phyloP scores from a whole-genome alignment of 1,140 invertebrate species.

The Lordiphosa mommai region DNA sequence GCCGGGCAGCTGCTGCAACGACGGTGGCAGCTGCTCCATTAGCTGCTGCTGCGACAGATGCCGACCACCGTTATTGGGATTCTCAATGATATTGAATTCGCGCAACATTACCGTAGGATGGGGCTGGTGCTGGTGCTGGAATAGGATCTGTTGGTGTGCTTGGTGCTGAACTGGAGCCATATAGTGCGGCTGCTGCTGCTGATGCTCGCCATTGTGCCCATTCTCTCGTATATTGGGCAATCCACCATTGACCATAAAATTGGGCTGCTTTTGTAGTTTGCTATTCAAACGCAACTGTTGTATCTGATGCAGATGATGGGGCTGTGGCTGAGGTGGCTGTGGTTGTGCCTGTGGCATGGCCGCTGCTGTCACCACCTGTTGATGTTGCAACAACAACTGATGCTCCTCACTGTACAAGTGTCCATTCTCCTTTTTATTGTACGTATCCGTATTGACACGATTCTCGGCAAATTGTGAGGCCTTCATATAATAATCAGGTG shows the following conservation, averaged over 20 bases:
- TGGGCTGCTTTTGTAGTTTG: slow-evolving; percentile 69
- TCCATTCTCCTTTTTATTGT: slow-evolving; percentile 70
- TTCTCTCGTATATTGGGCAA: slow-evolving; percentile 72
- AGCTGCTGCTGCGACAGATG: slow-evolving; percentile 33
- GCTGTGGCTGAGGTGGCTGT: slow-evolving; percentile 29
- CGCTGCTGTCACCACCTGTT: slow-evolving; percentile 36
- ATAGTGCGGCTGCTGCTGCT: slow-evolving; percentile 28
- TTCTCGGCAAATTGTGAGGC: slow-evolving; percentile 70
- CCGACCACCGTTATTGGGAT: slow-evolving; percentile 66
- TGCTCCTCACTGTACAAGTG: slow-evolving; percentile 60
- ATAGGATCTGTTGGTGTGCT: slow-evolving; percentile 37
- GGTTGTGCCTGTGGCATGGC: slow-evolving; percentile 12
- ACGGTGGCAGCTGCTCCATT: slow-evolving; percentile 51
- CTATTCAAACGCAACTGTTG: slow-evolving; percentile 70
- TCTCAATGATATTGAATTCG: slow-evolving; percentile 79
- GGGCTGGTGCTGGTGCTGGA: slow-evolving; percentile 47
- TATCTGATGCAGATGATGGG: slow-evolving; percentile 67
- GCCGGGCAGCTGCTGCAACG: slow-evolving; percentile 9
- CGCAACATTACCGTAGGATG: slow-evolving; percentile 75
- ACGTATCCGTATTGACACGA: slow-evolving; percentile 70
- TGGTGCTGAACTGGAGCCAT: slow-evolving; percentile 30
- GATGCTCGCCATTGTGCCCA: slow-evolving; percentile 51
- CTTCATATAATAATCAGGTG: slow-evolving; percentile 72
- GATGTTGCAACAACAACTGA: slow-evolving; percentile 57
- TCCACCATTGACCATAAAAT: slow-evolving; percentile 66